phyloP scores from a whole-genome alignment of 2,797 vertebrate genomes.

The Falco concolor region DNA sequence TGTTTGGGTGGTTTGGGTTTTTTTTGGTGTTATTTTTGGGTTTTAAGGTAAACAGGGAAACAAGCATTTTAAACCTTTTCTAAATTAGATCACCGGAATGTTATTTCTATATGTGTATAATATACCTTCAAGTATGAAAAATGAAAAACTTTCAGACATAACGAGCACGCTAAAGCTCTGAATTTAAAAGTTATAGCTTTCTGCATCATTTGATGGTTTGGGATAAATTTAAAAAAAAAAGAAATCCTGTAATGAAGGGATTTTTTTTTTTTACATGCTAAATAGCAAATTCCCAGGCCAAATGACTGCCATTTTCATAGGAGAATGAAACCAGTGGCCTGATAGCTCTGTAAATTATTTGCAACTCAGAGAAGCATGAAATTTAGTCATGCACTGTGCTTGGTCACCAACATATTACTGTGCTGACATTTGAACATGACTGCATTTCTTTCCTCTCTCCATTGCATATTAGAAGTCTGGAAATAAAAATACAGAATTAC shows the following conservation, averaged over 20 bases:
- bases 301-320: neutral
- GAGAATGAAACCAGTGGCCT: neutral
- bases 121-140: neutral
- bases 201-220: neutral
- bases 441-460: neutral
- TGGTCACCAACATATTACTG: neutral
- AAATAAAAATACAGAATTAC: neutral
- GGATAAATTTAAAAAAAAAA: neutral
- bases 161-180: neutral
- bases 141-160: neutral
- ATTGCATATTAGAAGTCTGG: neutral
- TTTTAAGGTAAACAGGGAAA: neutral
- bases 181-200: neutral
- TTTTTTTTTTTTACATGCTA: neutral
- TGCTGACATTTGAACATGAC: constrained; percentile 12
- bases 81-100: neutral
- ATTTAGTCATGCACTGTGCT: neutral
- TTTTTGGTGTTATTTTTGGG: no score
- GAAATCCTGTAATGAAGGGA: neutral
- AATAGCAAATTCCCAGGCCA: neutral
- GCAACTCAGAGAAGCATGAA: constrained; percentile 25
- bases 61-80: neutral
- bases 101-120: neutral
- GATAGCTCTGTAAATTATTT: constrained; percentile 21
- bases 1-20: neutral